Evolutionary conservation across 1,140 invertebrate species (phyloP).

Genomic region (Cotesia vestalis): DNA sequence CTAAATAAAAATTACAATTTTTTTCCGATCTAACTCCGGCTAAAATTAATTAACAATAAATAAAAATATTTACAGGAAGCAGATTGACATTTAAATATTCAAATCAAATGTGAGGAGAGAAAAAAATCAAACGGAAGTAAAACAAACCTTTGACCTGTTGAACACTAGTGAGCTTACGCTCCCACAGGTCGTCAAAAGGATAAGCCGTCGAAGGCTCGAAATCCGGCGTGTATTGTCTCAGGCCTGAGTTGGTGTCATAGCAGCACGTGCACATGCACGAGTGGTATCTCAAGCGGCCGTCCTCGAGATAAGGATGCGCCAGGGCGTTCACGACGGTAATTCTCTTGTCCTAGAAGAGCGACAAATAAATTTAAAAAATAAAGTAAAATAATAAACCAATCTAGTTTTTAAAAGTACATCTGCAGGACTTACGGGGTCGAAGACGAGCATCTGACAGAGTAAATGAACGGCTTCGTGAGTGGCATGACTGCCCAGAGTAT

Average conservation of each 20-base stretch:
- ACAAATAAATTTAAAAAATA: not conserved
- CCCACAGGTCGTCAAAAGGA: slow-evolving; percentile 94
- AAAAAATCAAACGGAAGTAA: slow-evolving; percentile 1
- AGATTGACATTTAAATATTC: too few species aligned
- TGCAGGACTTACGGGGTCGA: slow-evolving; percentile 87
- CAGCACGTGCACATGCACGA: slow-evolving; percentile 99
- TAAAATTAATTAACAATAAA: slow-evolving; percentile 33
- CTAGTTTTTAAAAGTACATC: not conserved
- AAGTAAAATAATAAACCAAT: slow-evolving; percentile 8
- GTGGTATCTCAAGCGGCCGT: slow-evolving; percentile 96
- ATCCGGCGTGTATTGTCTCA: slow-evolving; percentile 89
- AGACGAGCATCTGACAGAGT: slow-evolving; percentile 96
- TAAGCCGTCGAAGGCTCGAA: slow-evolving; percentile 91
- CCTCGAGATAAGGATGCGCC: slow-evolving; percentile 95
- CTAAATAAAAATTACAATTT: too few species aligned
- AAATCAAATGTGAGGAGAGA: too few species aligned
- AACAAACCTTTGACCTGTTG: slow-evolving; percentile 91
- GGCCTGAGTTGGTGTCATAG: slow-evolving; percentile 77
- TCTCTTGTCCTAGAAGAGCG: slow-evolving; percentile 80
- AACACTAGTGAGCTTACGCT: slow-evolving; percentile 89
- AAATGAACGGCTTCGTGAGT: slow-evolving; percentile 98
- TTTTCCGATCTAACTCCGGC: too few species aligned
- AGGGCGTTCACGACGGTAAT: slow-evolving; percentile 94
- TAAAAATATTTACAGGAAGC: slow-evolving; percentile 7
- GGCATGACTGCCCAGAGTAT: slow-evolving; percentile 90